phyloP scores from a whole-genome alignment of 2,888 invertebrate species.

The Drosophila neotestacea region DNA sequence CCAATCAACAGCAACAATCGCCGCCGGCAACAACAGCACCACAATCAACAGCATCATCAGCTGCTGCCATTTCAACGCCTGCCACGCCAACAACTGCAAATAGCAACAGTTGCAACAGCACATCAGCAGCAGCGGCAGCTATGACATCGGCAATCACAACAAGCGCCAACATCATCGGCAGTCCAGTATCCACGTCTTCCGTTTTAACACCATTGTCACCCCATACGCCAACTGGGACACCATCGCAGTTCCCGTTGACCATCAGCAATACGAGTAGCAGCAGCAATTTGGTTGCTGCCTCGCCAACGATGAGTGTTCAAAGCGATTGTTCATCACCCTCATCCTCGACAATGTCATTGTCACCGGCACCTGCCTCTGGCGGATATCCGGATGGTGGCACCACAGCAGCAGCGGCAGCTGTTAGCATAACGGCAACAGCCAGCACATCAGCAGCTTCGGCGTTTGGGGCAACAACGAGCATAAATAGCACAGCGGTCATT shows the following conservation, averaged over 20 bases:
- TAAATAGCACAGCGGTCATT: constrained; percentile 75
- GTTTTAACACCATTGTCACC: constrained; percentile 78
- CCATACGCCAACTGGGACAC: constrained; percentile 78
- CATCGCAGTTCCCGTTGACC: constrained; percentile 69
- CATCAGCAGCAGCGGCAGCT: constrained; percentile 22
- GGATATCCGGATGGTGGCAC: constrained; percentile 70
- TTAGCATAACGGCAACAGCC: constrained; percentile 82
- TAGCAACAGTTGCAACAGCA: constrained; percentile 28
- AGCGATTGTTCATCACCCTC: constrained; percentile 83
- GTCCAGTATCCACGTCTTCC: constrained; percentile 59
- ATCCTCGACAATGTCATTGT: constrained; percentile 82
- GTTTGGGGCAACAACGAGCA: constrained; percentile 78
- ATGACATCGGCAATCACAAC: constrained; percentile 35
- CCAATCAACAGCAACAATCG: constrained; percentile 47
- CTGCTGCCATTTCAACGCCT: constrained; percentile 38
- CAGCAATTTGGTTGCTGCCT: constrained; percentile 73
- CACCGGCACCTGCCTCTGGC: constrained; percentile 78
- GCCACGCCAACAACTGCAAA: constrained; percentile 50
- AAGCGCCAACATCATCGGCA: constrained; percentile 53
- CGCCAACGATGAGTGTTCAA: constrained; percentile 82
- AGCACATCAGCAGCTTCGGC: constrained; percentile 74
- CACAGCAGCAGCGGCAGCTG: constrained; percentile 70
- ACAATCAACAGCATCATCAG: constrained; percentile 26
- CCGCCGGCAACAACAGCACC: constrained; percentile 32
- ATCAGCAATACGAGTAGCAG: constrained; percentile 71